These are phyloP conservation scores for Tethya wilhelma DNA, from an alignment of 37 sponge, comb jelly and placozoan genomes.

Conservation along the genomic window DNA sequence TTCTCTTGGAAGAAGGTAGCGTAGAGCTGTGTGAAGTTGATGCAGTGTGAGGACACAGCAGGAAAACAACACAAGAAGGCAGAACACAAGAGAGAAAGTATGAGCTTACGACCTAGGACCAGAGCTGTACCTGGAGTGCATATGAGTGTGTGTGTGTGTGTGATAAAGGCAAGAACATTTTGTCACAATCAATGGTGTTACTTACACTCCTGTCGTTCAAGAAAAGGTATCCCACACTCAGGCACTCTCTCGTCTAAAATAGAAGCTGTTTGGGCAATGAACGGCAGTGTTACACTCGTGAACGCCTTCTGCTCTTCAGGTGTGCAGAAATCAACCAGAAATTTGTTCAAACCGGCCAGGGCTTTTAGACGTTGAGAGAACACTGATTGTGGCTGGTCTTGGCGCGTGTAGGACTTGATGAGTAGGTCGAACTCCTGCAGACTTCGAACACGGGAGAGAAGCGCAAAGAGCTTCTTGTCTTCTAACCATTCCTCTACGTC, in stretches of 20 bases:
- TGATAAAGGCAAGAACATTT: neutral
- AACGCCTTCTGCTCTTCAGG: conserved; percentile 54
- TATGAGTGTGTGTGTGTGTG: conserved; percentile 19
- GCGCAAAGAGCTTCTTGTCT: conserved; percentile 32
- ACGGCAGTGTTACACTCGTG: conserved; percentile 53
- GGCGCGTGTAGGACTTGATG: conserved; percentile 23
- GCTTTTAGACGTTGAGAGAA: neutral
- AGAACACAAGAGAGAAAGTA: conserved; percentile 68
- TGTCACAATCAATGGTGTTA: neutral
- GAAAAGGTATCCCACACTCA: conserved; percentile 60
- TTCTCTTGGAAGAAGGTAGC: conserved; percentile 22
- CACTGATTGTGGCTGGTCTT: neutral
- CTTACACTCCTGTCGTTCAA: conserved; percentile 64
- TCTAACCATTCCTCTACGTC: conserved; percentile 51
- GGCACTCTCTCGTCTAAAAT: conserved; percentile 59
- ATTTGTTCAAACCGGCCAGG: conserved; percentile 47
- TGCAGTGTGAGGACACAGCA: neutral
- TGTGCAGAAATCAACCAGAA: conserved; percentile 36
- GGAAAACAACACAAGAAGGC: conserved; percentile 81
- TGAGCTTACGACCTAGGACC: conserved; percentile 53
- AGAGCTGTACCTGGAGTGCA: too few species aligned
- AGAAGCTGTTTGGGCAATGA: conserved; percentile 63
- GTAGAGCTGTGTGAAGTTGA: conserved; percentile 70
- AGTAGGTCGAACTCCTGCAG: conserved; percentile 25
- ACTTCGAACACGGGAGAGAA: conserved; percentile 29